Base-by-base conservation (phyloP, 2,797 vertebrate species). In the Simalia tracyae region DNA sequence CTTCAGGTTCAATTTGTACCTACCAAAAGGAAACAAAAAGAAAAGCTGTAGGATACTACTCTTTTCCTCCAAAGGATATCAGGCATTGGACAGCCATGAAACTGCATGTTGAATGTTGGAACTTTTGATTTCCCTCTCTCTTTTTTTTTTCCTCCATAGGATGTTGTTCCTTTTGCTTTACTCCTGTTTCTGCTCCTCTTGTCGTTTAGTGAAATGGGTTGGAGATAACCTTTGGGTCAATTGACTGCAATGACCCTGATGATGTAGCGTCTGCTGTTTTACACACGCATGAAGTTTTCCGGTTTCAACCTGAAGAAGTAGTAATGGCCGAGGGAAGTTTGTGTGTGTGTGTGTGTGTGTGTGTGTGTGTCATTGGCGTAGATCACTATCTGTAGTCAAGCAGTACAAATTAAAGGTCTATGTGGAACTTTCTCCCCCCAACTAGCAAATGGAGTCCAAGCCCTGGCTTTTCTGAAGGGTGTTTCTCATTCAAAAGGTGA, bases 201-300 rank as follows among this genome's bases (percentile, higher is more conserved):
- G 81, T 17, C 15, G 63, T 94, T 93, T 72, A 36, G 86, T 92
- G 93, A 28, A 46, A 89, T 90, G 4, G 6, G 28, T 88, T 64
- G 89, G 63, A 50, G 89, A 56, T 42, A 89, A 59, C 36, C 46
- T 60, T 46, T 61, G 64, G 86, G 1, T 56, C 90, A 89, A 88
- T 9, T 60, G 50, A 46, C 84, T n/a, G 9, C 72, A 24, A 6
- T 56, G 63, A 93, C 91, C 92, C 50, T 93, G 46, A 66, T 72
- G 61, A 92, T 84, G 24, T 86, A 90, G 85, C 56, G 5, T 84
- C 46, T 63, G n/a, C 57, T 84, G 19, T 28, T 87, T 92, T 72
- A 76, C 22, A 90, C 36, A 31, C 4, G 15, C 12, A 22, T 76
- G n/a, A n/a, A 17, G 89, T 26, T 66, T 93, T 76, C 4, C 36